These are phyloP conservation scores for Pitta sordida DNA, from an alignment of 2,113 vertebrate genomes.

Conservation along the genomic window DNA sequence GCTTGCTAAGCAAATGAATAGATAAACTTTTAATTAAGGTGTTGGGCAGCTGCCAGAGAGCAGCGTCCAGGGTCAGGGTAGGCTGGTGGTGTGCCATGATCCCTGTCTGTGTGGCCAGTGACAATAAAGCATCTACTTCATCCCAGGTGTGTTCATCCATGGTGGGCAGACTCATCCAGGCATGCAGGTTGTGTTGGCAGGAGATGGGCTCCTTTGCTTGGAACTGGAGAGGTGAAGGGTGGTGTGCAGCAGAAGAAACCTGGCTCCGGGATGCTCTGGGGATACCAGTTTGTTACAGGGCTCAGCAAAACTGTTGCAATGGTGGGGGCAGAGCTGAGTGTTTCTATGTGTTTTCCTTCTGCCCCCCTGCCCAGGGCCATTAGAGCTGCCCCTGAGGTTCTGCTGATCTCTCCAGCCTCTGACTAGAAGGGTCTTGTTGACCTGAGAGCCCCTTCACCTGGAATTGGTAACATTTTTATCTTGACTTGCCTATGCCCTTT, in stretches of 20 bases:
- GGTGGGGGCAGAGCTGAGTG: not conserved
- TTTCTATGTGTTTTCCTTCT: accelerated
- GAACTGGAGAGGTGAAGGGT: not conserved
- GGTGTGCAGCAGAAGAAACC: accelerated
- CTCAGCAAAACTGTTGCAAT: accelerated
- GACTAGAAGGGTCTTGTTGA: not conserved
- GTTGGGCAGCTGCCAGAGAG: not conserved
- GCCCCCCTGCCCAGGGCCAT: too few species aligned
- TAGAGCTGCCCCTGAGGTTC: not conserved
- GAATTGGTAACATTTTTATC: not conserved
- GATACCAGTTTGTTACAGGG: accelerated
- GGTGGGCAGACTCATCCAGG: not conserved
- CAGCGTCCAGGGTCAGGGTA: not conserved
- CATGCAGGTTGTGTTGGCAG: accelerated
- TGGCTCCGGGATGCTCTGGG: not conserved
- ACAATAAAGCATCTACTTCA: not conserved
- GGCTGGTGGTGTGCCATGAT: not conserved
- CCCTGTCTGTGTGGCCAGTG: accelerated
- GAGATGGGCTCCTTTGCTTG: not conserved
- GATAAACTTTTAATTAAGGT: not conserved
- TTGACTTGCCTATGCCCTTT: accelerated
- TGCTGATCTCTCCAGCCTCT: not conserved
- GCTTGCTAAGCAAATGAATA: not conserved
- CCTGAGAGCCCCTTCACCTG: not conserved
- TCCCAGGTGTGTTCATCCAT: accelerated